Evolutionary conservation across 2,113 vertebrate genomes (phyloP), one percentile per base, ranked within the genome.

Genomic region (Australoheros scitulus): DNA sequence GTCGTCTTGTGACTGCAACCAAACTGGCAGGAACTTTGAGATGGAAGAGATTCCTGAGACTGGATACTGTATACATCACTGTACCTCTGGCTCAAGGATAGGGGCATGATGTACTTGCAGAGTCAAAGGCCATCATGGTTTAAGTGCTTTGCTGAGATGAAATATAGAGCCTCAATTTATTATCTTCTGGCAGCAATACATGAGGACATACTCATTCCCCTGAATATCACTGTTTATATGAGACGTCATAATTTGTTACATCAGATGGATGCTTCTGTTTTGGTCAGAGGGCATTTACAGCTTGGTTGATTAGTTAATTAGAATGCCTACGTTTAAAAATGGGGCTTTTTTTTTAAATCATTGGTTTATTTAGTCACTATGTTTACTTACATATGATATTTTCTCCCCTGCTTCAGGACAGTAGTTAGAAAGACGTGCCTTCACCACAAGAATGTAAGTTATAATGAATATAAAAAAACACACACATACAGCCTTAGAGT

Each of bases 1-100:
- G 90, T 88, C 87, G 82, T 90, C 89, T 82, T 90, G 85, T 89
- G 89, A 93, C 90, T 87, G 88, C 88, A 93, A 92, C 93, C 90
- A 89, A 92, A 92, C 88, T 75, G 20, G n/a, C 4, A 63, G 60
- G 85, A 61, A 76, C 76, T 68, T 83, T 86, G 84, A 82, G 77
- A 82, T 61, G 81, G 83, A 80, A 13, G 83, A 83, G 90, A 90
- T 91, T 87, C 79, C 65, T 82, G 1, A 56, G 63, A 61, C 57
- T 55, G 75, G 56, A 58, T 75, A 64, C 81, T 80, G 84, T 85
- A 83, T 82, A 82, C 77, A 80, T 59, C 61, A 83, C 68, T 24
- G 65, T 70, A 84, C 79, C 80, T 91, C 81, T 50, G 47, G 80
- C 75, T 88, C 63, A 83, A 86, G 83, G 84, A 76, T 77, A 59